Conservation (phyloP, 2,797 vertebrate genomes). For the Dendrocincla tyrannina region DNA sequence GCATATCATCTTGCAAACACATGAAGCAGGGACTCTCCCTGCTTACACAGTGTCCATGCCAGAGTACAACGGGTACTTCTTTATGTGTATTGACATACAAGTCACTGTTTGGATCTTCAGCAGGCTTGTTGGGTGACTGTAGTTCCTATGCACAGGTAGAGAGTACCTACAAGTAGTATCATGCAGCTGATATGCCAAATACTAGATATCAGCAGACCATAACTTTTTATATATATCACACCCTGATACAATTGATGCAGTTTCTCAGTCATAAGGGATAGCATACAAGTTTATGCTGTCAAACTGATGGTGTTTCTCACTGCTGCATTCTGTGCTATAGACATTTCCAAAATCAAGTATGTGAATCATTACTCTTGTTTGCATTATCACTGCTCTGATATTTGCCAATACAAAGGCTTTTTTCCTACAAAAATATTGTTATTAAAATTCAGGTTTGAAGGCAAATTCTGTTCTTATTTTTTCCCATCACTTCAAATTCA, state of each 20-base stretch:
- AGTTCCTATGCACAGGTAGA: neutral
- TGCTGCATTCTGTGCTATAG: neutral
- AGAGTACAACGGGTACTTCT: neutral
- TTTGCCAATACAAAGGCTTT: neutral
- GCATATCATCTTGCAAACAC: neutral
- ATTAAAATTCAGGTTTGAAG: neutral
- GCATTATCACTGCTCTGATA: neutral
- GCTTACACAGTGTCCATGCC: fast-evolving
- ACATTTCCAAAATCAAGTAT: neutral
- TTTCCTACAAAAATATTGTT: neutral
- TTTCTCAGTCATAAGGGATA: neutral
- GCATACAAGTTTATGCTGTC: neutral
- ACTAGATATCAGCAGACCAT: neutral
- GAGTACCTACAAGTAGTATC: neutral
- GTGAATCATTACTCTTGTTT: neutral
- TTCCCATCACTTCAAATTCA: neutral
- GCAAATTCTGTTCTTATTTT: neutral
- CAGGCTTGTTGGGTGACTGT: neutral
- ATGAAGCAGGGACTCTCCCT: neutral
- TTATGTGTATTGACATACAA: neutral
- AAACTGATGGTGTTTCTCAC: neutral
- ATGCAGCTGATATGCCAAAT: neutral
- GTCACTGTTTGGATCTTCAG: neutral
- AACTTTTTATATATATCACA: neutral
- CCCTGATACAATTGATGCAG: neutral